A percentile compares a stretch with the other conserved stretches of the same genome.
Conservation (phyloP, 23 tunicate genomes). For the Diplosoma virens region DNA sequence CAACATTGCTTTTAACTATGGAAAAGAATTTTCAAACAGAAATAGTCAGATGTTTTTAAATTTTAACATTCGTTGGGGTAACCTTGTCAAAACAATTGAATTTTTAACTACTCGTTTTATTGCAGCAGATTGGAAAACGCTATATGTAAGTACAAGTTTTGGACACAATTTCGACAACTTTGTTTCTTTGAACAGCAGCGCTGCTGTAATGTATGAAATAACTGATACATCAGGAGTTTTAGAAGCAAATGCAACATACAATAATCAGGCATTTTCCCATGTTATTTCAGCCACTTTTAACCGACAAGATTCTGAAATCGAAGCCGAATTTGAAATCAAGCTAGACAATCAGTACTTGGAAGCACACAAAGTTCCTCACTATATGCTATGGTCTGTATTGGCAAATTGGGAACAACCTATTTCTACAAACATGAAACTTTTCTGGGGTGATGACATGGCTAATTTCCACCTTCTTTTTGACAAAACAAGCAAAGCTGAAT, state of each 20-base stretch:
- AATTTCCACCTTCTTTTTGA: conserved; percentile 6
- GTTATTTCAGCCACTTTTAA: conserved; percentile 39
- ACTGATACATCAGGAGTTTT: background rate
- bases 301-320: background rate
- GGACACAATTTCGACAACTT: too few relatives aligned
- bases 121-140: too few relatives aligned
- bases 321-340: background rate
- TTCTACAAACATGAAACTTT: background rate
- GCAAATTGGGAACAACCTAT: conserved; percentile 22
- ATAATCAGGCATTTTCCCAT: too few relatives aligned
- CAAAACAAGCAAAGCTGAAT: conserved; percentile 9
- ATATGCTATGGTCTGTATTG: background rate
- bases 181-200: too few relatives aligned
- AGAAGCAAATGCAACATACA: conserved; percentile 28
- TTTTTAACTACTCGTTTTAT: too few relatives aligned
- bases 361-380: conserved; percentile 27
- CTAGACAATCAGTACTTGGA: conserved; percentile 17
- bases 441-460: conserved; percentile 36
- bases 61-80: too few relatives aligned
- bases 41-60: too few relatives aligned
- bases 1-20: too few relatives aligned
- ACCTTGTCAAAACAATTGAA: too few relatives aligned
- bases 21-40: too few relatives aligned
- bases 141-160: too few relatives aligned
- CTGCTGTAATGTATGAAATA: conserved; percentile 28